phyloP scores from a whole-genome alignment of 2,797 vertebrate genomes.

The Hypotaenidia okinawae region DNA sequence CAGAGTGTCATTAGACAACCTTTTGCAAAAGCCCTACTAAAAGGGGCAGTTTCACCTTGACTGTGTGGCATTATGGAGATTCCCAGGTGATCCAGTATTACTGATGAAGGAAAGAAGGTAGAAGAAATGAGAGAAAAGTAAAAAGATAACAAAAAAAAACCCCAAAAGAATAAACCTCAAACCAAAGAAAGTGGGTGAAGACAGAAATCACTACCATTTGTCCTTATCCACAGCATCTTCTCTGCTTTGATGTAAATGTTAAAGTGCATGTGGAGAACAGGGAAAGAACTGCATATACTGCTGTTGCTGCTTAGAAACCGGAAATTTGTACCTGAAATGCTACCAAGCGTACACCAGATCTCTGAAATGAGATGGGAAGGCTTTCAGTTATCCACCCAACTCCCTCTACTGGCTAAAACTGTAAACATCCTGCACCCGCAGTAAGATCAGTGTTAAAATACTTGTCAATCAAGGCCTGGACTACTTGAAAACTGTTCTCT shows the following conservation, averaged over 20 bases:
- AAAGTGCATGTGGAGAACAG: not conserved
- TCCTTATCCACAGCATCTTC: not conserved
- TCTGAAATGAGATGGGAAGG: not conserved
- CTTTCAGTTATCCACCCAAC: not conserved
- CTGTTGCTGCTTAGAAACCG: not conserved
- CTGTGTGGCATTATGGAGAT: not conserved
- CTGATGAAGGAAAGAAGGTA: not conserved
- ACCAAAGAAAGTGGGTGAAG: not conserved
- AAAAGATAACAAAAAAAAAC: not conserved
- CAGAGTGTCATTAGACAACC: not conserved
- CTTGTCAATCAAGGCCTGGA: not conserved
- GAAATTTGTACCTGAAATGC: not conserved
- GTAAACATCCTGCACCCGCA: not conserved
- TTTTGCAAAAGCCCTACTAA: not conserved
- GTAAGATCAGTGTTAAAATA: not conserved
- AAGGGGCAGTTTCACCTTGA: not conserved
- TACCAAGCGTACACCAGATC: not conserved
- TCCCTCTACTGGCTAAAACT: constrained; percentile 53
- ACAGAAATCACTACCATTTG: not conserved
- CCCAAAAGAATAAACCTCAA: not conserved
- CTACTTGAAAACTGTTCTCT: not conserved
- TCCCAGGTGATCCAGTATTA: not conserved
- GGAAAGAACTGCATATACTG: not conserved
- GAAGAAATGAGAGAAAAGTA: not conserved
- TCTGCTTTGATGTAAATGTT: not conserved